These are phyloP conservation scores for Heterohyrax brucei DNA, from an alignment of 2,797 vertebrate genomes.

Conservation along the genomic window DNA sequence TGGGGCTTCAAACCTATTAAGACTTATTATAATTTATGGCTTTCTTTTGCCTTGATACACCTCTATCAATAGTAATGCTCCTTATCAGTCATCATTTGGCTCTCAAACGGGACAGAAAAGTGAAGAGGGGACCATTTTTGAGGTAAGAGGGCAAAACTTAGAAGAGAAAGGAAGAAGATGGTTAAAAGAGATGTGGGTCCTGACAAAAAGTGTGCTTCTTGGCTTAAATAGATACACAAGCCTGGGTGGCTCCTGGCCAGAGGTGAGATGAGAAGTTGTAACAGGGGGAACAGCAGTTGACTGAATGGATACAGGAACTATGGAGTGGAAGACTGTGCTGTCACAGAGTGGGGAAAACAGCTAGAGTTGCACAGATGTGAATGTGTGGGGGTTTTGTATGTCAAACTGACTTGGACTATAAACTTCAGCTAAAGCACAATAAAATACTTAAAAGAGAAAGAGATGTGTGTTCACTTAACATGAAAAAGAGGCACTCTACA, in stretches of 20 bases:
- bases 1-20: conserved; percentile 34
- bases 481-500: background rate
- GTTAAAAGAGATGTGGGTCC: background rate
- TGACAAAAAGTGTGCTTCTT: no score
- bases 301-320: no score
- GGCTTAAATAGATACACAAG: no score
- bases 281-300: no score
- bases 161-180: background rate
- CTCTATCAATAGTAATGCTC: conserved; percentile 16
- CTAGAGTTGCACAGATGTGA: no score
- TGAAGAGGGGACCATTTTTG: background rate
- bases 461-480: background rate
- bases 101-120: background rate
- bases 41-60: conserved; percentile 45
- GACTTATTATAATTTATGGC: conserved; percentile 12
- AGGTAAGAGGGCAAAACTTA: background rate
- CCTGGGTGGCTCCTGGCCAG: no score
- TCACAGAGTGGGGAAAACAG: no score
- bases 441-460: background rate
- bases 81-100: background rate
- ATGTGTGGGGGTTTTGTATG: no score
- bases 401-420: no score
- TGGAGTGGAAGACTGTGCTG: no score
- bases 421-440: no score
- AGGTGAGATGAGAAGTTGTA: no score